Base-by-base conservation (phyloP, 2,888 invertebrate genomes). In the Euspilapteryx auroguttella region DNA sequence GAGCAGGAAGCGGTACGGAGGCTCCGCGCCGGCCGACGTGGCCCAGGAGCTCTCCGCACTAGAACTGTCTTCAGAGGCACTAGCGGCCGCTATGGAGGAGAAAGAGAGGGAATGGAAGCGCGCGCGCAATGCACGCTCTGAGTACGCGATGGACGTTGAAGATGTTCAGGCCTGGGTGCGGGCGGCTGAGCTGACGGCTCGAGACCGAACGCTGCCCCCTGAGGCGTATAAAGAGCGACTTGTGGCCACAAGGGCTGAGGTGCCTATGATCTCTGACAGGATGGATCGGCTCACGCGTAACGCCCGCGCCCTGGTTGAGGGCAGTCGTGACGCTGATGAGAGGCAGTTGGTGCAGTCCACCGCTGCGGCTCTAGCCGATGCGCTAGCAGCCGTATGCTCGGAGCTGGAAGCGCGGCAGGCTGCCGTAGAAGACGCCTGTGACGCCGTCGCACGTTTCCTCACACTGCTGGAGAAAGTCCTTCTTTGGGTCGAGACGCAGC, bases 391-490 rank as follows among this genome's bases (percentile, higher is more conserved):
- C 41, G 82, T 93, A 1, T 84, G 82, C 44, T 79, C 82, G 32
- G 87, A 87, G 81, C 69, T 94, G 40, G 92, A 93, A 34, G 87
- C 91, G 44, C 86, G 88, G 55, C 88, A 86, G 49, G 86, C 86
- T 43, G 85, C 87, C 51, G 86, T 93, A 21, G 89, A 88, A 29
- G 92, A 93, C 49, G 88, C 89, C 34, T 79, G 94, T 44, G 94
- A 94, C 48, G 89, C 93, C 14, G 93, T 92, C 82, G 86, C 90
- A 38, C 79, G 89, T 33, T 94, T 94, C 80, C 80, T 91, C 43
- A 81, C 86, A 33, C 75, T 94, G 36, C 84, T 93, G 47, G 86
- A 89, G 53, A 81, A 86, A 41, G 89, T 94, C 25, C 85, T 87
- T 63, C 68, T 80, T 31, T 94, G 94, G 94, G 86, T 87, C 21